Conservation (phyloP, 2,888 invertebrate genomes). For the Drosophila hamatofila region DNA sequence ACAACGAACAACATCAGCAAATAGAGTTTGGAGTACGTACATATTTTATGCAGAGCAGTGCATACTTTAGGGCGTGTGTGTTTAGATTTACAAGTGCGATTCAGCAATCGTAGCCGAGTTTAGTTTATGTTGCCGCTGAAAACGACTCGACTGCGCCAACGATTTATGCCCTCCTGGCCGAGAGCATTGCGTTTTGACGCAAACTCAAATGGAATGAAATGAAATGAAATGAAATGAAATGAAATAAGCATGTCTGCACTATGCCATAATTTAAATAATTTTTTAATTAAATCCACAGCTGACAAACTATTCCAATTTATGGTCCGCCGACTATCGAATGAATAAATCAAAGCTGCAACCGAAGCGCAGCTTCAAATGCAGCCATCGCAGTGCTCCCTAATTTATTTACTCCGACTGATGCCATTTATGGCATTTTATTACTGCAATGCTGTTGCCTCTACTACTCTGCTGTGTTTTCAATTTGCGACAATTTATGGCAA, state of each 20-base stretch:
- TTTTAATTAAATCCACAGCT: constrained; percentile 74
- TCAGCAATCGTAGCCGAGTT: constrained; percentile 48
- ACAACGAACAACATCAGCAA: constrained; percentile 43
- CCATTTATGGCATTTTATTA: constrained; percentile 69
- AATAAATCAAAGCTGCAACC: constrained; percentile 65
- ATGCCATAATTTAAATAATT: constrained; percentile 76
- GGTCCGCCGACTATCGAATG: constrained; percentile 48
- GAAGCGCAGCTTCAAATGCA: constrained; percentile 52
- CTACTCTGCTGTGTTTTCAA: constrained; percentile 54
- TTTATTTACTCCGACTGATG: constrained; percentile 73
- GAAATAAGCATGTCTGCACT: constrained; percentile 37
- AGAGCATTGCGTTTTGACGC: constrained; percentile 48
- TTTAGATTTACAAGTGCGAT: constrained; percentile 77
- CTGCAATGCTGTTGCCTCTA: constrained; percentile 27
- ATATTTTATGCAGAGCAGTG: constrained; percentile 68
- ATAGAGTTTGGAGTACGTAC: constrained; percentile 53
- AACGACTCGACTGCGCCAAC: constrained; percentile 27
- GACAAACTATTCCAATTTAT: constrained; percentile 71
- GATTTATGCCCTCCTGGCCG: constrained; percentile 30
- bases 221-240: constrained; percentile 29
- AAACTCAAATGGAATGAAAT: constrained; percentile 10
- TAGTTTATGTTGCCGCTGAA: constrained; percentile 51
- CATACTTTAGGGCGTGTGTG: constrained; percentile 63
- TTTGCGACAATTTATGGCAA: constrained; percentile 70
- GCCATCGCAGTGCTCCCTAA: constrained; percentile 68